Percentiles rank a stretch among this genome's conserved stretches.
Evolutionary conservation across 2,888 invertebrate genomes (phyloP).

Genomic region (Coremacera marginata): DNA sequence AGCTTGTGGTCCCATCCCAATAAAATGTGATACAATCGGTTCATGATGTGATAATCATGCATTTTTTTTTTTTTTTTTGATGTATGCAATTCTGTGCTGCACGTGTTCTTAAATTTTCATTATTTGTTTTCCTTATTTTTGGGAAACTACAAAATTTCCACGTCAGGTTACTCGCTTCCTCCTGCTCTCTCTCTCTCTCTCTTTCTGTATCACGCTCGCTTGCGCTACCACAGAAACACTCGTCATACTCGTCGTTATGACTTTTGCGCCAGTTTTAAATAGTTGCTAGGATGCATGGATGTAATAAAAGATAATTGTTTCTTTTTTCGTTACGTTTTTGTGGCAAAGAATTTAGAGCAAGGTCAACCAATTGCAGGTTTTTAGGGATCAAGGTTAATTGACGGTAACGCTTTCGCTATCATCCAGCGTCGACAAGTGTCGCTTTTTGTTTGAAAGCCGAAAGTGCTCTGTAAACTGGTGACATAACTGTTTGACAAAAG

Average conservation of each 20-base stretch:
- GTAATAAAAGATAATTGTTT: neutral
- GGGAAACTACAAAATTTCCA: neutral
- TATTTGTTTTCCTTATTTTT: neutral
- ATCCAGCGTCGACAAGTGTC: conserved; percentile 53
- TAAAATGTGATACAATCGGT: neutral
- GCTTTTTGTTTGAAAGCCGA: conserved; percentile 43
- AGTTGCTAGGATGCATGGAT: neutral
- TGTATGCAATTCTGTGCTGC: neutral
- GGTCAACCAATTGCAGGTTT: conserved; percentile 9
- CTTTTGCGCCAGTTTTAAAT: conserved; percentile 19
- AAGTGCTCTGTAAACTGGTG: neutral
- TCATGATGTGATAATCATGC: neutral
- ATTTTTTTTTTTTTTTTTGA: neutral
- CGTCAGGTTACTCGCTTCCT: neutral
- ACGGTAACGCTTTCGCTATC: conserved; percentile 49
- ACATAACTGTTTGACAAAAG: neutral
- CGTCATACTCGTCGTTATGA: neutral
- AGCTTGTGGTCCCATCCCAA: too few relatives aligned
- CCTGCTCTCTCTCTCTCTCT: neutral
- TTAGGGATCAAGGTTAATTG: conserved; percentile 60
- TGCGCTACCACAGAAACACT: neutral
- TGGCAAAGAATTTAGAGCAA: conserved; percentile 10
- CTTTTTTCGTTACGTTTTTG: neutral
- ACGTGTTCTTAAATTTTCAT: neutral
- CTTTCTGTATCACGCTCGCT: neutral